These are phyloP conservation scores for Notodonta dromedarius DNA, from an alignment of 2,888 invertebrate genomes.

Conservation along the genomic window DNA sequence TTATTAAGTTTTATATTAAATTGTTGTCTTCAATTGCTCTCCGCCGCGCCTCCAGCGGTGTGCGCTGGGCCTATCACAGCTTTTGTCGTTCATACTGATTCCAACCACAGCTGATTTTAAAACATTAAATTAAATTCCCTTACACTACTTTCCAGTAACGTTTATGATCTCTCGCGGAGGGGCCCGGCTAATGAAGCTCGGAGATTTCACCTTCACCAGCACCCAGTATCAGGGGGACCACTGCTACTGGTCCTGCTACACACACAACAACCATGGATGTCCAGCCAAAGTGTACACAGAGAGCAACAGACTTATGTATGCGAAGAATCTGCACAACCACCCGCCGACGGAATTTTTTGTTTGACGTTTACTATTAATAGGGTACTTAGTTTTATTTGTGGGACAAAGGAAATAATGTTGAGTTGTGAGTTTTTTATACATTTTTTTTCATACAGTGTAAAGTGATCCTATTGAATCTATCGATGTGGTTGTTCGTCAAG, in stretches of 20 bases:
- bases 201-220: constrained; percentile 74
- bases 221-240: constrained; percentile 49
- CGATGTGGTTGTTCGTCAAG: too few species aligned
- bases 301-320: constrained; percentile 58
- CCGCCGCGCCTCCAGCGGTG: too few species aligned
- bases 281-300: constrained; percentile 70
- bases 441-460: too few species aligned
- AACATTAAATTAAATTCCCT: constrained; percentile 22
- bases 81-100: too few species aligned
- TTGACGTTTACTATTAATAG: constrained; percentile 41
- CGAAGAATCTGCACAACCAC: constrained; percentile 73
- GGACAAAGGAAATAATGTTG: too few species aligned
- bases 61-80: too few species aligned
- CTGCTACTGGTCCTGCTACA: constrained; percentile 74
- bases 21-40: too few species aligned
- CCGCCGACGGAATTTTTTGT: constrained; percentile 79
- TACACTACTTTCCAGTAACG: constrained; percentile 62
- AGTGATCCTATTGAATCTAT: too few species aligned
- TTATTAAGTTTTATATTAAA: too few species aligned
- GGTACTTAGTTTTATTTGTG: too few species aligned
- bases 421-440: too few species aligned
- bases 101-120: not conserved
- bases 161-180: constrained; percentile 76
- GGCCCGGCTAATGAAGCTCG: constrained; percentile 71
- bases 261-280: constrained; percentile 66